phyloP scores from a whole-genome alignment of 2,888 invertebrate species.

The Thumatha senex region DNA sequence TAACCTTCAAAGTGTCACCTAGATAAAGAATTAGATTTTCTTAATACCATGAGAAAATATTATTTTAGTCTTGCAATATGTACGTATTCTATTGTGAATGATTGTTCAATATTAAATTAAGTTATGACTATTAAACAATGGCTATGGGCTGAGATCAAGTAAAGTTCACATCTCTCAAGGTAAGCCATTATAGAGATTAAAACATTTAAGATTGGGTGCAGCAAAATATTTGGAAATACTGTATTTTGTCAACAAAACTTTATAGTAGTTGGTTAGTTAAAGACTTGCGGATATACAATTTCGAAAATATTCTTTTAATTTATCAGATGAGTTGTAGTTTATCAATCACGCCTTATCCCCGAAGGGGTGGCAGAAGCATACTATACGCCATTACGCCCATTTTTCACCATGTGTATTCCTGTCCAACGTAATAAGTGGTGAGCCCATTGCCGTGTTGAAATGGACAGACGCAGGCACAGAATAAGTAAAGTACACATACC shows the following conservation, averaged over 20 bases:
- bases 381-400: too few relatives aligned
- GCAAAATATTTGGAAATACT: conserved; percentile 27
- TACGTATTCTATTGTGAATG: conserved; percentile 39
- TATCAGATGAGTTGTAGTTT: too few relatives aligned
- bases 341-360: too few relatives aligned
- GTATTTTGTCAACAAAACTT: background rate
- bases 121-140: conserved; percentile 45
- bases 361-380: too few relatives aligned
- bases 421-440: too few relatives aligned
- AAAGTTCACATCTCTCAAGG: conserved; percentile 41
- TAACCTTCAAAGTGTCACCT: conserved; percentile 15
- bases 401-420: too few relatives aligned
- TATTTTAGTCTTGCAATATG: conserved; percentile 29
- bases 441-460: too few relatives aligned
- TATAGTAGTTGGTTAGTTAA: too few relatives aligned
- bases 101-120: conserved; percentile 42
- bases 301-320: too few relatives aligned
- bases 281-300: too few relatives aligned
- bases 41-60: conserved; percentile 38
- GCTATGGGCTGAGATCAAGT: conserved; percentile 39
- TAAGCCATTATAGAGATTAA: conserved; percentile 17
- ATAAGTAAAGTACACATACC: too few relatives aligned
- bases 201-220: conserved; percentile 23
- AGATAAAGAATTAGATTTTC: conserved; percentile 19
- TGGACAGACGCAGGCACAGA: too few relatives aligned